Evolutionary conservation across 2,113 vertebrate genomes (phyloP).

Genomic region (Dasyurus viverrinus): DNA sequence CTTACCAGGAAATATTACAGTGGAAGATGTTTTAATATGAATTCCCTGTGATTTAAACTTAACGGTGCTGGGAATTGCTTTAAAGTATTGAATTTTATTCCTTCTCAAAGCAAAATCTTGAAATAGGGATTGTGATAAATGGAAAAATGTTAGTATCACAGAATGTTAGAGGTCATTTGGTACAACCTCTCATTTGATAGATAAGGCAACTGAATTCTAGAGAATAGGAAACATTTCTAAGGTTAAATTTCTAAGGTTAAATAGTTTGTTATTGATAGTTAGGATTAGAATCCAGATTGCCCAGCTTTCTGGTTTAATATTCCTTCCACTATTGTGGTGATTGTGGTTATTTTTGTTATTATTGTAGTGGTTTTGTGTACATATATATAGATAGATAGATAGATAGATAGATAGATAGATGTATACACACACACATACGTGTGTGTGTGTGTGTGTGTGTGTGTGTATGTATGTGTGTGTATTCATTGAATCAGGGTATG

Average conservation of each 20-base stretch:
- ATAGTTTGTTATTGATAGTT: background rate
- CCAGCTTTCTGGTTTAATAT: background rate
- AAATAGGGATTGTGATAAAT: background rate
- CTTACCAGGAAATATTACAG: background rate
- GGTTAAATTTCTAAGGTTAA: background rate
- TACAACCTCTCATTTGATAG: background rate
- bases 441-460: background rate
- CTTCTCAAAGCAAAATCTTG: conserved; percentile 2
- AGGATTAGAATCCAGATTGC: background rate
- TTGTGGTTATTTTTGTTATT: background rate
- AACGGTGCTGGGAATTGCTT: conserved; percentile 16
- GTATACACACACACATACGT: no score
- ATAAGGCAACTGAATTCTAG: background rate
- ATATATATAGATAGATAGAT: no score
- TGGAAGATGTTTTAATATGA: conserved; percentile 22
- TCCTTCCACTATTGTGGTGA: background rate
- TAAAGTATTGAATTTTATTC: conserved; percentile 38
- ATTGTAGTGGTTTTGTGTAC: background rate
- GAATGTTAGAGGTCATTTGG: background rate
- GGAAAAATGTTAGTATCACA: background rate
- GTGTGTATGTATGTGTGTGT: background rate
- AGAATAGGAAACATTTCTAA: background rate
- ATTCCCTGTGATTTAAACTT: conserved; percentile 14
- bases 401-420: no score
- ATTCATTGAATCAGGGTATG: background rate